Evolutionary conservation across 2,113 vertebrate genomes (phyloP).

Genomic region (Crotalus horridus): DNA sequence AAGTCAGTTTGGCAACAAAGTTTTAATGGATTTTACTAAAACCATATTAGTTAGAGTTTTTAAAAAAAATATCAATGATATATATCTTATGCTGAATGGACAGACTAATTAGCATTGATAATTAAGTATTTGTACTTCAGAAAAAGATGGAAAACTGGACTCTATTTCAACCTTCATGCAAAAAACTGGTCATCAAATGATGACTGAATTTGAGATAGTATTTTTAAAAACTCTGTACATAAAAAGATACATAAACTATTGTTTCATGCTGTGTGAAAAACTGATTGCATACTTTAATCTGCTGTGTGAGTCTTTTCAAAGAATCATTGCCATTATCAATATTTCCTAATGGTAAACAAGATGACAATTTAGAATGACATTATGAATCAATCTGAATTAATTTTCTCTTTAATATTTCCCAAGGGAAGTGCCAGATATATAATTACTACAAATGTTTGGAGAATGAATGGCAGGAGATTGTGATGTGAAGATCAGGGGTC

Average conservation of each 20-base stretch:
- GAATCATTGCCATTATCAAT: background rate
- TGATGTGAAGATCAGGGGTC: background rate
- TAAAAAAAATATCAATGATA: conserved; percentile 13
- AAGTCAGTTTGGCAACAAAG: too few species aligned
- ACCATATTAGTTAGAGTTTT: conserved; percentile 7
- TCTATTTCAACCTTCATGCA: conserved; percentile 33
- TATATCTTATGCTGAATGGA: background rate
- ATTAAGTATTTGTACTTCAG: background rate
- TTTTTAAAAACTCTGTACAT: conserved; percentile 2
- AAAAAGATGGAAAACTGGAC: conserved; percentile 38
- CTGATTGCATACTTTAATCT: conserved; percentile 27
- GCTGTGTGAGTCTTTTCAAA: background rate
- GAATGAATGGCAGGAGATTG: background rate
- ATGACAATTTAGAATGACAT: background rate
- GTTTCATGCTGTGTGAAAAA: background rate
- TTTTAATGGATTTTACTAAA: conserved; percentile 4
- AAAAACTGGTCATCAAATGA: conserved; percentile 33
- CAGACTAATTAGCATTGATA: conserved; percentile 13
- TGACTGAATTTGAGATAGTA: conserved; percentile 24
- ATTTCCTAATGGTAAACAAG: conserved; percentile 11
- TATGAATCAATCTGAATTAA: background rate
- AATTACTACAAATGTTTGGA: background rate
- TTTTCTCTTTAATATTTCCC: background rate
- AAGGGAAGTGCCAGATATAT: background rate
- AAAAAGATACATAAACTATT: background rate